These are phyloP conservation scores for Cerastis leucographa DNA, from an alignment of 2,888 invertebrate species.

Conservation along the genomic window DNA sequence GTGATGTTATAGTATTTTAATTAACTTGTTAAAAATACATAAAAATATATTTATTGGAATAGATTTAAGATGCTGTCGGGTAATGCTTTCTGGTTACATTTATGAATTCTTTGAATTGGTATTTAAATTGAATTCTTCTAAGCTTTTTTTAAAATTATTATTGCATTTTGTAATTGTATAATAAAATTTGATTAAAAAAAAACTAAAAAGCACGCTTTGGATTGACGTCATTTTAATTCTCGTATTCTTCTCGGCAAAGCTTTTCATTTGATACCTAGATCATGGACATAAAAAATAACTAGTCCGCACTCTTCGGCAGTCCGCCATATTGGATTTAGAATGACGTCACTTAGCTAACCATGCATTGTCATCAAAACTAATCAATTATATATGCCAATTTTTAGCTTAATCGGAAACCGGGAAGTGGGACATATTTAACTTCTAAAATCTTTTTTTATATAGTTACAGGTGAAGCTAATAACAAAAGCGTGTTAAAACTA, in stretches of 20 bases:
- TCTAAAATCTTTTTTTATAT: not conserved
- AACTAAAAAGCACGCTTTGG: not conserved
- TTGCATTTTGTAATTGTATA: constrained; percentile 18
- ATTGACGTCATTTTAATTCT: not conserved
- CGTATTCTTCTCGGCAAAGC: not conserved
- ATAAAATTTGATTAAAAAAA: not conserved
- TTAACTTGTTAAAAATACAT: constrained; percentile 53
- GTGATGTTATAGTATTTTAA: constrained; percentile 70
- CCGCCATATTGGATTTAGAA: not conserved
- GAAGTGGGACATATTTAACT: not conserved
- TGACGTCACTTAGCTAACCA: not conserved
- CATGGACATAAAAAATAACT: not conserved
- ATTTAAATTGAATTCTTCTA: not conserved
- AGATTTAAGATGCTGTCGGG: constrained; percentile 31
- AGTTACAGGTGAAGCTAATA: not conserved
- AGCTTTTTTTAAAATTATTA: not conserved
- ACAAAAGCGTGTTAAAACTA: constrained; percentile 3
- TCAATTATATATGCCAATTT: not conserved
- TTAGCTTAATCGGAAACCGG: not conserved
- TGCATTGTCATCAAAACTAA: not conserved
- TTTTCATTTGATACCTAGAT: not conserved
- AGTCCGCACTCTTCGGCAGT: not conserved
- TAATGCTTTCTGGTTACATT: constrained; percentile 5
- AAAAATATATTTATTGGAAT: constrained; percentile 56
- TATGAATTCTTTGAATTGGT: not conserved